Conservation (phyloP, 2,113 vertebrate genomes). For the Phoenicopterus ruber region DNA sequence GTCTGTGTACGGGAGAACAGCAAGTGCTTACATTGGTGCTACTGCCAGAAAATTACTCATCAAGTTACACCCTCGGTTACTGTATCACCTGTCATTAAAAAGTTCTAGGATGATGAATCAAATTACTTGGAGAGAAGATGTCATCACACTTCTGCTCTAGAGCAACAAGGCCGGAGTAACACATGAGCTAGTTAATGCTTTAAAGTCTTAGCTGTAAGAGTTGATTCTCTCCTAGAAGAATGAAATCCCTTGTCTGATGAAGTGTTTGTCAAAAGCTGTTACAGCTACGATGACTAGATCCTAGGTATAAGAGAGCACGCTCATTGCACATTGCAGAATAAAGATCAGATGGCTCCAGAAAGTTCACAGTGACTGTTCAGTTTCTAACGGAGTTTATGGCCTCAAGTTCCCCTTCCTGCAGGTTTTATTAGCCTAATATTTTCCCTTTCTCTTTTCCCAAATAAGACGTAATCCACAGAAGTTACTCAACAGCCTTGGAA, state of each 20-base stretch:
- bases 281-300: background rate
- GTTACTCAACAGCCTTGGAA: constrained; percentile 29
- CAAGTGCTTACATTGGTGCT: background rate
- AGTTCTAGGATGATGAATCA: background rate
- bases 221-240: background rate
- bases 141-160: background rate
- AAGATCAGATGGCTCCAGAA: background rate
- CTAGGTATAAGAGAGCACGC: background rate
- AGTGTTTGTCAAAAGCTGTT: background rate
- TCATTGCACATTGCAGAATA: background rate
- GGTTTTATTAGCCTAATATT: constrained; percentile 31
- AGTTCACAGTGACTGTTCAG: background rate
- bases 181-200: background rate
- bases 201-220: background rate
- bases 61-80: constrained; percentile 34
- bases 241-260: background rate
- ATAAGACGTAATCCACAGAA: constrained; percentile 20
- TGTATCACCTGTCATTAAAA: constrained; percentile 21
- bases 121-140: background rate
- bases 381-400: background rate
- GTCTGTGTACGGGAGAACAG: background rate
- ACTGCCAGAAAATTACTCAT: constrained; percentile 32
- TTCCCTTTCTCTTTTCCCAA: constrained; percentile 36
- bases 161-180: background rate
- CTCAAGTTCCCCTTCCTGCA: background rate